Percentiles rank a stretch among this genome's conserved stretches.
phyloP scores from a whole-genome alignment of 2,797 vertebrate genomes.

The Halcyon leucocephala region DNA sequence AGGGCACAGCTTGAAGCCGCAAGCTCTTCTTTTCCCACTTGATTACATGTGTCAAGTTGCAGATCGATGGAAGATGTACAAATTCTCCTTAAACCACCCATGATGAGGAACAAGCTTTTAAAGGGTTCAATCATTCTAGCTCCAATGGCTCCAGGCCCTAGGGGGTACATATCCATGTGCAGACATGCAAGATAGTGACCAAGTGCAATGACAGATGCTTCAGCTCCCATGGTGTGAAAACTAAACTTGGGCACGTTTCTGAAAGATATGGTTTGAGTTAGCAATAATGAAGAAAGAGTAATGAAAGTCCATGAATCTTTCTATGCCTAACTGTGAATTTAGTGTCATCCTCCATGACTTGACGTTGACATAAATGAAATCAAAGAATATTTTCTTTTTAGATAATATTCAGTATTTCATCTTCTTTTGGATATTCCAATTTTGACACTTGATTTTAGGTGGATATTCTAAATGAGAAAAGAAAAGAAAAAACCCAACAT shows the following conservation, averaged over 20 bases:
- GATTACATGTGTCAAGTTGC: neutral
- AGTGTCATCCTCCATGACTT: neutral
- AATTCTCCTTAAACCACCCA: neutral
- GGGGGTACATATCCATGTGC: fast-evolving
- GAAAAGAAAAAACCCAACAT: neutral
- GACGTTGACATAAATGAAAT: neutral
- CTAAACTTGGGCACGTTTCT: neutral
- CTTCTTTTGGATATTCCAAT: neutral
- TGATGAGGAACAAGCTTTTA: neutral
- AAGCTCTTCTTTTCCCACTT: neutral
- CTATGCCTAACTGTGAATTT: neutral
- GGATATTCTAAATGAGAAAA: neutral
- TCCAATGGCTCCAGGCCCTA: neutral
- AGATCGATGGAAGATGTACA: neutral
- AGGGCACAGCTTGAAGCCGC: neutral
- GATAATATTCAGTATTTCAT: neutral
- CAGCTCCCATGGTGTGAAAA: neutral
- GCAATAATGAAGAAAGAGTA: neutral
- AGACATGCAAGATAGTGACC: neutral
- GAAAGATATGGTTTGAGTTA: neutral
- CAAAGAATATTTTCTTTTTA: neutral
- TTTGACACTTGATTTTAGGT: neutral
- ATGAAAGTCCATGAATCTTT: neutral
- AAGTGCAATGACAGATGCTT: neutral
- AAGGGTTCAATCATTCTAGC: neutral